Conservation (phyloP, 2,797 vertebrate species). For the Acestrorhynchus altus region DNA sequence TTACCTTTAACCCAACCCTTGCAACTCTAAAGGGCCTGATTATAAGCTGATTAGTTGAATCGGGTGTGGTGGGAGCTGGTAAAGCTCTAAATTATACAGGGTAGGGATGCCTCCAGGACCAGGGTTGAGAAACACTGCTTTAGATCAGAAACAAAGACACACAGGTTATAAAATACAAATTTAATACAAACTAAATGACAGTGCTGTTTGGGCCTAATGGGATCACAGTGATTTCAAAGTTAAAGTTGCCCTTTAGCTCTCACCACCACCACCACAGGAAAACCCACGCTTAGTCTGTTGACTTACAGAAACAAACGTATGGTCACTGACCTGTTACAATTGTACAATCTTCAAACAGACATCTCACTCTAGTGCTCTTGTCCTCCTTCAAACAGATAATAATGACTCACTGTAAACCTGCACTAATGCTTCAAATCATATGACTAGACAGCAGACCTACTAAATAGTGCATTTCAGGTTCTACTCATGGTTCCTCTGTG, state of each 20-base stretch:
- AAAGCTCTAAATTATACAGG: no score
- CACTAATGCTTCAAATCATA: background rate
- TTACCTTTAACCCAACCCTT: no score
- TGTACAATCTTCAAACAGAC: background rate
- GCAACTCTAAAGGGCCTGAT: no score
- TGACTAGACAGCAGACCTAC: background rate
- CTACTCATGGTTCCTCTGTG: background rate
- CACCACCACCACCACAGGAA: no score
- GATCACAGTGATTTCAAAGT: no score
- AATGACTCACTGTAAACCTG: background rate
- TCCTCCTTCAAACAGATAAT: background rate
- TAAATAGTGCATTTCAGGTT: background rate
- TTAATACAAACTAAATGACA: background rate
- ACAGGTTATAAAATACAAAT: no score
- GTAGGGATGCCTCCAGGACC: no score
- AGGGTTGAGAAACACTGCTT: no score
- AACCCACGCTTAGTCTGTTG: background rate
- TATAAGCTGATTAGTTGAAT: no score
- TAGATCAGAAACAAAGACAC: no score
- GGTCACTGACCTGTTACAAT: background rate
- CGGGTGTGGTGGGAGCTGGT: no score
- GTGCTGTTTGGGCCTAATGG: no score
- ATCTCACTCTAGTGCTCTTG: background rate
- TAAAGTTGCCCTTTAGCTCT: background rate
- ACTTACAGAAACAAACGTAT: background rate